These are phyloP conservation scores for Microctenopoma steveboyesi DNA, from an alignment of 2,797 vertebrate genomes.

Conservation along the genomic window DNA sequence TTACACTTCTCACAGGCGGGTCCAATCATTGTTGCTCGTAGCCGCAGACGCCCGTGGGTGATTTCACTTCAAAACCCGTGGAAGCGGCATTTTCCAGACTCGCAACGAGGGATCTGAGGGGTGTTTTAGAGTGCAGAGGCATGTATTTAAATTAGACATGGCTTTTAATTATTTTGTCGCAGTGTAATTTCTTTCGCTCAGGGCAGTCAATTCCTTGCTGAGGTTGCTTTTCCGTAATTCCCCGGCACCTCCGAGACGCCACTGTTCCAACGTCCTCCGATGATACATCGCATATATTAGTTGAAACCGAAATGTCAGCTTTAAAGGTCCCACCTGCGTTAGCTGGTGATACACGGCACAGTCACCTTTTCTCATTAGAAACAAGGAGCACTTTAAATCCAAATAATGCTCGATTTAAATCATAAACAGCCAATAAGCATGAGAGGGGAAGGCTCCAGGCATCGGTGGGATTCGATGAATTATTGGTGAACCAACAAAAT, in stretches of 20 bases:
- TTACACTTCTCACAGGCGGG: slow-evolving; percentile 45
- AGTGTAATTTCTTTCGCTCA: slow-evolving; percentile 74
- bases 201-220: slow-evolving; percentile 74
- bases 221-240: slow-evolving; percentile 75
- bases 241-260: slow-evolving; percentile 48
- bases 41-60: slow-evolving; percentile 39
- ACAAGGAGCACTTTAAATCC: slow-evolving; percentile 22
- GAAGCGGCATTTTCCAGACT: slow-evolving; percentile 74
- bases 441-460: slow-evolving; percentile 1
- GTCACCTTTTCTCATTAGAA: slow-evolving; percentile 7
- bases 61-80: slow-evolving; percentile 69
- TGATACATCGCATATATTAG: slow-evolving; percentile 54
- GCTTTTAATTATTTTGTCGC: slow-evolving; percentile 84
- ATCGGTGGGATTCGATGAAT: slow-evolving; percentile 11
- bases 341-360: slow-evolving; percentile 2
- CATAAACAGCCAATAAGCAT: slow-evolving; percentile 15
- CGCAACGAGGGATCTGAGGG: slow-evolving; percentile 51
- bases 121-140: slow-evolving; percentile 61
- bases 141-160: slow-evolving; percentile 80
- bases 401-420: slow-evolving; percentile 28
- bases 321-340: slow-evolving; percentile 58
- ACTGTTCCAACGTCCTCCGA: slow-evolving; percentile 44
- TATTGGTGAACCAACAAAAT: slow-evolving; percentile 8
- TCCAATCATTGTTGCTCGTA: slow-evolving; percentile 47
- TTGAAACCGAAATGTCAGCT: slow-evolving; percentile 74